A percentile compares a stretch with the other conserved stretches of the same genome.
These are phyloP conservation scores for Drosophila mimica DNA, from an alignment of 2,888 invertebrate genomes.

Conservation along the genomic window DNA sequence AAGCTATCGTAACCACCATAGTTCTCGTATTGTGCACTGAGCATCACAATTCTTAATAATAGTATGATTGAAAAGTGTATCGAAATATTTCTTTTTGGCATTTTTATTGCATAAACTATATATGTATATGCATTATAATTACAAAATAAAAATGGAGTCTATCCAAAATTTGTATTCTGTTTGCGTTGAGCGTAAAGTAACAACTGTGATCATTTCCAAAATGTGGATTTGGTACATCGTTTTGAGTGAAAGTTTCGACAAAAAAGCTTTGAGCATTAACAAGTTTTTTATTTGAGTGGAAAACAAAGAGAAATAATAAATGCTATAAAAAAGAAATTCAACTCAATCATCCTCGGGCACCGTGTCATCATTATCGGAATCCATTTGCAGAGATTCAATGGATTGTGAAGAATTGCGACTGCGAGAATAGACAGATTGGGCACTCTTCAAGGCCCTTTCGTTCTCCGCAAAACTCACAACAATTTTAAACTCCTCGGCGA, in stretches of 20 bases:
- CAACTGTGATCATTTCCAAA: constrained; percentile 54
- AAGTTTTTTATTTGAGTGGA: constrained; percentile 43
- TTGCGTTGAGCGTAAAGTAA: constrained; percentile 40
- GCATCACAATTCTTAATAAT: constrained; percentile 8
- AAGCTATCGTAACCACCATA: constrained; percentile 50
- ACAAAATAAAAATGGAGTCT: constrained; percentile 9
- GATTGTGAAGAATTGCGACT: constrained; percentile 83
- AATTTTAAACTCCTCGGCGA: constrained; percentile 90
- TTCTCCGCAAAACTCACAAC: constrained; percentile 89
- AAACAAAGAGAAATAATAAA: constrained; percentile 1
- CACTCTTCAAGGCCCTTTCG: constrained; percentile 88
- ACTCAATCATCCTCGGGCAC: constrained; percentile 38
- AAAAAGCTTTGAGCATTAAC: constrained; percentile 43
- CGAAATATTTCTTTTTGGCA: constrained; percentile 29
- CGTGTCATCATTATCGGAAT: constrained; percentile 67
- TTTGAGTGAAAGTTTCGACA: constrained; percentile 60
- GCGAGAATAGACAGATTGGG: constrained; percentile 82
- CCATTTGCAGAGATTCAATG: constrained; percentile 82
- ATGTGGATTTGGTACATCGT: constrained; percentile 43
- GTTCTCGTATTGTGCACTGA: constrained; percentile 51
- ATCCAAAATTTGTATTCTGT: constrained; percentile 19
- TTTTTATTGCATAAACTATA: constrained; percentile 46
- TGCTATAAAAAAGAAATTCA: background rate
- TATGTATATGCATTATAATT: constrained; percentile 21
- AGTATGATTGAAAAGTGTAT: constrained; percentile 19